Percentiles rank a stretch among this genome's conserved stretches.
Evolutionary conservation across 2,888 invertebrate genomes (phyloP).

Genomic region (Tenthredo distinguenda): DNA sequence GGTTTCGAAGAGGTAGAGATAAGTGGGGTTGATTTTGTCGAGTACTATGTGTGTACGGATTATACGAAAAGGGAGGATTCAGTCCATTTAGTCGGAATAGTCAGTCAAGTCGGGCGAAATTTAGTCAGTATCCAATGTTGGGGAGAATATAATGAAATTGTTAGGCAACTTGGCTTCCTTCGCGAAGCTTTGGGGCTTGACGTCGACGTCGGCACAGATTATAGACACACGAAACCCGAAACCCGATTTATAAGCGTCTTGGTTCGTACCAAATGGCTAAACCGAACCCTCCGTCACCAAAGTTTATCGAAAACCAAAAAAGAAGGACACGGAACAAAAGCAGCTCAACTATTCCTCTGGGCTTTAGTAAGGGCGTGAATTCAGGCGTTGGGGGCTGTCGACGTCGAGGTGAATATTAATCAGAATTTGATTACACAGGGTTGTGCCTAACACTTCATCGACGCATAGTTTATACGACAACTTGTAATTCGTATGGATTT

Average conservation of each 20-base stretch:
- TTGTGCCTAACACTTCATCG: background rate
- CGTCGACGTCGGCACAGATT: slow-evolving; percentile 13
- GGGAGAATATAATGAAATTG: slow-evolving; percentile 30
- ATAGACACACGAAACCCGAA: slow-evolving; percentile 6
- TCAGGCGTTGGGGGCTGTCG: background rate
- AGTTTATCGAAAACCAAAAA: background rate
- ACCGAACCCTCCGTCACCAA: background rate
- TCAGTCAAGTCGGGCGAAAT: background rate
- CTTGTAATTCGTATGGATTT: background rate
- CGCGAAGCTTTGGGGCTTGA: slow-evolving; percentile 21
- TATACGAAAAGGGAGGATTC: background rate
- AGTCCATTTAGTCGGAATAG: background rate
- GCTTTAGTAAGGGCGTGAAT: background rate
- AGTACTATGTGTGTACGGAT: background rate
- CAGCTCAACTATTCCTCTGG: background rate
- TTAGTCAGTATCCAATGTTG: background rate
- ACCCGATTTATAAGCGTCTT: slow-evolving; percentile 20
- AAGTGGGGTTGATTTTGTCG: background rate
- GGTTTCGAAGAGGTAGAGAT: background rate
- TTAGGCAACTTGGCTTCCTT: slow-evolving; percentile 20
- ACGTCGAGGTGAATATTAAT: slow-evolving; percentile 2
- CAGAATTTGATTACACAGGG: background rate
- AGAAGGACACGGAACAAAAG: background rate
- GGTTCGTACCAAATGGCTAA: background rate
- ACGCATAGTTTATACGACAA: background rate